These are phyloP conservation scores for Rhagoletis zephyria DNA, from an alignment of 1,140 invertebrate species.

Conservation along the genomic window DNA sequence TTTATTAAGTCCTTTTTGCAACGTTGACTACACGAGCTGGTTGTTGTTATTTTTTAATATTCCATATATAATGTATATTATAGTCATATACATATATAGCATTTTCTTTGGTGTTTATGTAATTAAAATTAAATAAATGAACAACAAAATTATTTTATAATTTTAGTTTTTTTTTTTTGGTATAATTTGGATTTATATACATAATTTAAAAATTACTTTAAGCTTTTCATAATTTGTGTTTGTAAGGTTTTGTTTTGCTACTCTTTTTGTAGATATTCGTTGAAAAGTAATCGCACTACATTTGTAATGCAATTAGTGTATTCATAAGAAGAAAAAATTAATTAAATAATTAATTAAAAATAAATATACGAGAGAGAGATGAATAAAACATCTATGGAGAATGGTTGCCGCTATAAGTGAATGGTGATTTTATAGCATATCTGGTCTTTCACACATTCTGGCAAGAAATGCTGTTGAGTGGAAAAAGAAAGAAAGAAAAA, in stretches of 20 bases:
- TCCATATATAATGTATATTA: slow-evolving; percentile 27
- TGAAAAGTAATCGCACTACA: slow-evolving; percentile 11
- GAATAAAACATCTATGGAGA: slow-evolving; percentile 73
- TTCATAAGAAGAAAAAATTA: slow-evolving; percentile 41
- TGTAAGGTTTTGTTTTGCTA: slow-evolving; percentile 38
- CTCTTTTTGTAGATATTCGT: slow-evolving; percentile 39
- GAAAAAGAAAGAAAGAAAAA: slow-evolving; percentile 32
- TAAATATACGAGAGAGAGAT: slow-evolving; percentile 73
- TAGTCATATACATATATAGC: slow-evolving; percentile 11
- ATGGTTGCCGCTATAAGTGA: slow-evolving; percentile 72
- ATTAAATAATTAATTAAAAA: slow-evolving; percentile 41
- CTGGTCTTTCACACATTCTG: slow-evolving; percentile 79
- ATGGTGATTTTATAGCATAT: slow-evolving; percentile 66
- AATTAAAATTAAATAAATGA: slow-evolving; percentile 60
- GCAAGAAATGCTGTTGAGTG: slow-evolving; percentile 79
- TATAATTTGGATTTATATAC: slow-evolving; percentile 68
- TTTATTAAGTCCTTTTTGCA: slow-evolving; percentile 16
- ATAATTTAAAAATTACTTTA: slow-evolving; percentile 60
- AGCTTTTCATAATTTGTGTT: slow-evolving; percentile 52
- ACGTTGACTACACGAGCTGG: not conserved
- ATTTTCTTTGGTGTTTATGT: slow-evolving; percentile 14
- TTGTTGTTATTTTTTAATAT: not conserved
- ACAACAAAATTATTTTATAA: slow-evolving; percentile 69
- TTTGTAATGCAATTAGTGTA: slow-evolving; percentile 53
- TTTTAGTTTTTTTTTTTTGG: slow-evolving; percentile 67